Conservation (phyloP, 2,113 vertebrate species). For the Notothenia coriiceps region DNA sequence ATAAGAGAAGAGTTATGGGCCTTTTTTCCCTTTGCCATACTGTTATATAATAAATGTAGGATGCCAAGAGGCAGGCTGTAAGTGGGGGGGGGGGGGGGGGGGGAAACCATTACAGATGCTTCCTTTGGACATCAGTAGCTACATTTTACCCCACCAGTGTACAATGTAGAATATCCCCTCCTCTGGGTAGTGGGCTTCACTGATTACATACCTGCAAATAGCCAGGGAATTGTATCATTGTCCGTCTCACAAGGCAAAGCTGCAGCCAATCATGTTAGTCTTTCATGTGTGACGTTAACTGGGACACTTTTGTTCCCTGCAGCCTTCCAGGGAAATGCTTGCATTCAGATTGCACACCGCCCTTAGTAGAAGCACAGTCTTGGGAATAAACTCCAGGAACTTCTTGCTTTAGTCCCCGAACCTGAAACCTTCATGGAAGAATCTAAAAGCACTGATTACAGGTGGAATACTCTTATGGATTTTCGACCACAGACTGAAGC, state of each 20-base stretch:
- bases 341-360: neutral
- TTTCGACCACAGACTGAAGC: too few species aligned
- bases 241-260: neutral
- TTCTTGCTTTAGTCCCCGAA: neutral
- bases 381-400: neutral
- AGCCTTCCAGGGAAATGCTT: slow-evolving; percentile 1
- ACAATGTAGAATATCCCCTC: neutral
- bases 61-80: neutral
- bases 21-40: slow-evolving; percentile 11
- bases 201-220: slow-evolving; percentile 21
- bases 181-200: slow-evolving; percentile 1
- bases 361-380: neutral
- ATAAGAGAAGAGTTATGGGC: neutral
- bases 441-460: slow-evolving; percentile 1
- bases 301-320: slow-evolving; percentile 8
- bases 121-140: slow-evolving; percentile 17
- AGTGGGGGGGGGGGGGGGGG: slow-evolving; percentile 6
- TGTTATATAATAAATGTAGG: slow-evolving; percentile 50
- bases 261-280: slow-evolving; percentile 8
- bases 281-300: neutral
- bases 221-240: neutral
- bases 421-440: neutral
- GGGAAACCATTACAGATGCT: slow-evolving; percentile 23
- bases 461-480: too few species aligned
- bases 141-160: slow-evolving; percentile 1